Percentiles rank a stretch among this genome's conserved stretches.
Evolutionary conservation across 2,113 vertebrate species (phyloP).

Genomic region (Erythrolamprus reginae): DNA sequence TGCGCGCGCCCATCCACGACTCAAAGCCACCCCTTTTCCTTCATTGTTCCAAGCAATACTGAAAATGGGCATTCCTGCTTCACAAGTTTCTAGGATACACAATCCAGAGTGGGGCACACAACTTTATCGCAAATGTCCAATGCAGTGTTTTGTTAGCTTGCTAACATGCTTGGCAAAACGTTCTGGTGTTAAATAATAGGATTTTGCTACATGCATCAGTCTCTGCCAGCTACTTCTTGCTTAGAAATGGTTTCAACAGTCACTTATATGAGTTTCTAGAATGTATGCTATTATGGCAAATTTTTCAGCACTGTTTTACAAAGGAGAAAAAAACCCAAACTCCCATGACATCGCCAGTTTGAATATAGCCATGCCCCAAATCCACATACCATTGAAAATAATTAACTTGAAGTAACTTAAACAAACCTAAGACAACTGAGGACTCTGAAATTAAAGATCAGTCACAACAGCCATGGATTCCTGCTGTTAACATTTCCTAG

Average conservation of each 20-base stretch:
- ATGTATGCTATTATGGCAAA: neutral
- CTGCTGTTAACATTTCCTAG: neutral
- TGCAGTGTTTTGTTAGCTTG: neutral
- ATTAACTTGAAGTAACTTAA: neutral
- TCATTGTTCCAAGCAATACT: neutral
- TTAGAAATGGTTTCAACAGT: neutral
- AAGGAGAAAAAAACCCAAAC: neutral
- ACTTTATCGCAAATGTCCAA: neutral
- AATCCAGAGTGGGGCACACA: neutral
- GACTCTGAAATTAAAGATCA: constrained; percentile 9
- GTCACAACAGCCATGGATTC: neutral
- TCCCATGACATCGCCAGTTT: neutral
- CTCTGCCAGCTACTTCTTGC: neutral
- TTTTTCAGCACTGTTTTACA: neutral
- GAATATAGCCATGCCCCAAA: neutral
- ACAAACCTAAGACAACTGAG: neutral
- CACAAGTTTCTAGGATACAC: neutral
- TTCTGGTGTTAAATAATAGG: neutral
- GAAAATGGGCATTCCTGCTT: neutral
- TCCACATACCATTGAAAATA: neutral
- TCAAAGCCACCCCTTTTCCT: neutral
- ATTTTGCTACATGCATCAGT: neutral
- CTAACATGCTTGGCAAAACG: neutral
- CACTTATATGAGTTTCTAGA: neutral
- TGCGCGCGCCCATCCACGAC: neutral